phyloP scores from a whole-genome alignment of 2,797 vertebrate genomes.

The Sphenodon punctatus region DNA sequence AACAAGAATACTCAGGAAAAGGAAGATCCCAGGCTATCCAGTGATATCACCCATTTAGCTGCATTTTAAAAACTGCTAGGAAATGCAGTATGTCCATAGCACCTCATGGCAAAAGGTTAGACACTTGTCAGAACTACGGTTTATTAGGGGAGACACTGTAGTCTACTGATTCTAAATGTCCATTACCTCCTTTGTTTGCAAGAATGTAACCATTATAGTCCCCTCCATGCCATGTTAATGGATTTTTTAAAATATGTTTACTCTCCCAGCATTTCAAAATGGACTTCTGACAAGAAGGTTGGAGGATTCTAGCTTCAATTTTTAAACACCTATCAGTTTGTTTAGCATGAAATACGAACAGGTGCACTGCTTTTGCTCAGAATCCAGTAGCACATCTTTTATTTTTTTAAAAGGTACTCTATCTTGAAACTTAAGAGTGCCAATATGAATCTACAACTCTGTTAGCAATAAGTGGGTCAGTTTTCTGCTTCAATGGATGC shows the following conservation, averaged over 20 bases:
- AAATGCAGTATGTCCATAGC: not conserved
- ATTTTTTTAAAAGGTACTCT: no score
- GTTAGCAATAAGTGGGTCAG: conserved; percentile 52
- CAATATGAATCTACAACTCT: not conserved
- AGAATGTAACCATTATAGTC: no score
- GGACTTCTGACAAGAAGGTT: not conserved
- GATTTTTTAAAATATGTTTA: no score
- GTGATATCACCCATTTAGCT: not conserved
- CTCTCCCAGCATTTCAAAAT: not conserved
- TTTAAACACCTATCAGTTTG: not conserved
- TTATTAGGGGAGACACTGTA: not conserved
- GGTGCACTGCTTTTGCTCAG: not conserved
- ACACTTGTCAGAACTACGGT: no score
- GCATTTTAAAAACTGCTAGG: not conserved
- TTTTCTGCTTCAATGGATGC: conserved; percentile 53
- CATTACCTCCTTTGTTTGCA: no score
- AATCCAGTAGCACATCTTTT: no score
- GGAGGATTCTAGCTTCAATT: not conserved
- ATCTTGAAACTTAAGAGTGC: not conserved
- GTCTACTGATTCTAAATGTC: no score
- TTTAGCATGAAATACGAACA: not conserved
- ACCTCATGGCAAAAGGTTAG: no score
- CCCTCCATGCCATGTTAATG: no score
- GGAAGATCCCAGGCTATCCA: not conserved
- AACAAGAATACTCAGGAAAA: no score